Base-by-base conservation (phyloP, 2,113 vertebrate genomes). In the Penelope pileata region DNA sequence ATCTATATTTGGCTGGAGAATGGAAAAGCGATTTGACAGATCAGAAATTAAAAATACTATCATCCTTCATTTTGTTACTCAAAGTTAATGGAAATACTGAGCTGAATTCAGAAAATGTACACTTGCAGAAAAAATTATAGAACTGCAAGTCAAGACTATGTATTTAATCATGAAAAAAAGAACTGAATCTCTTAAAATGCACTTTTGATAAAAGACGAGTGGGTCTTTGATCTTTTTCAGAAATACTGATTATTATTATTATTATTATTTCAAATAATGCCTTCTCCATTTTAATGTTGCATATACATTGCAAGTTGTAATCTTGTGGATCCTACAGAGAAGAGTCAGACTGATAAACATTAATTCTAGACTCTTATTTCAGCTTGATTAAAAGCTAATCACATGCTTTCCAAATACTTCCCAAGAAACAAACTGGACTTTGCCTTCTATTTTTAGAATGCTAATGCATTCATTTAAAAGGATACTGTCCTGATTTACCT, bases 1-100 rank as follows among this genome's bases (percentile, higher is more conserved):
- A 75, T 79, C 93, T 94, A 83, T 89, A 94, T 95, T 93, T 91
- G 70, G 63, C 63, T 93, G 83, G 87, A 91, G 51, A 54, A 93
- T 90, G 23, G 59, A 96, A 93, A 23, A 84, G 51, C 21, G 80
- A 85, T 51, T 77, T 86, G 67, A 18, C 2, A 12, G 84, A 73
- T 83, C 50, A 88, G 67, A 85, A 88, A 88, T 92, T 80, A 83
- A 60, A 96, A 88, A 76, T 58, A 74, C 40, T 36, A 30, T 40
- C 27, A 72, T 87, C 38, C 11, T 93, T 62, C 16, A 10, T 79
- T 94, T 82, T 24, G 22, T 77, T 80, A 34, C 53, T 68, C 22
- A 13, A 19, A 36, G 34, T 72, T 83, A 86, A 50, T 54, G 47
- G 16, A n/a, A 78, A 12, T 58, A 26, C 36, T 77, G 19, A 48